phyloP scores from a whole-genome alignment of 2,888 invertebrate species.

The Augochlorella aurata region DNA sequence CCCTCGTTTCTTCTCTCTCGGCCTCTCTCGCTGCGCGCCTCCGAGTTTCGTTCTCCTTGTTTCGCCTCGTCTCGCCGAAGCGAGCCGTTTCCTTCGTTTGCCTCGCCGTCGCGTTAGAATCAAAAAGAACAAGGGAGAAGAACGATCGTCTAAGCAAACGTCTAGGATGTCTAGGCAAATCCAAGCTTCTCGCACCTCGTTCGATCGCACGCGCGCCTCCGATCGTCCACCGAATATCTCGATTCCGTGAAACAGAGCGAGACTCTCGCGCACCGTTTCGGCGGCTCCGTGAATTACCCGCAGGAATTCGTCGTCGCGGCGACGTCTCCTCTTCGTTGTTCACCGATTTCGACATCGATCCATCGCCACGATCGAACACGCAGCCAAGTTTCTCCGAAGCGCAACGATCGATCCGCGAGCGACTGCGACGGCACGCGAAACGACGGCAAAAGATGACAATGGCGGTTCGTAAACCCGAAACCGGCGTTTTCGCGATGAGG shows the following conservation, averaged over 20 bases:
- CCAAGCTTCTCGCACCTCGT: slow-evolving; percentile 66
- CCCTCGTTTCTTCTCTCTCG: slow-evolving; percentile 33
- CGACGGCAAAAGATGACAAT: slow-evolving; percentile 4
- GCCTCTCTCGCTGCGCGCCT: slow-evolving; percentile 9
- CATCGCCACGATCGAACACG: neutral
- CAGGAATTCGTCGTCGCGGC: slow-evolving; percentile 2
- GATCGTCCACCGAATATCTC: neutral
- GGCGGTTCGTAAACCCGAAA: slow-evolving; percentile 3
- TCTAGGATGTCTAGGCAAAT: slow-evolving; percentile 68
- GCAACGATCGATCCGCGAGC: slow-evolving; percentile 11
- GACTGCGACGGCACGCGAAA: slow-evolving; percentile 11
- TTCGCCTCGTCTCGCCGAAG: slow-evolving; percentile 3
- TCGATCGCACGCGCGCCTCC: slow-evolving; percentile 1
- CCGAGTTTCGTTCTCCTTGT: slow-evolving; percentile 7
- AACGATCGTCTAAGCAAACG: slow-evolving; percentile 52
- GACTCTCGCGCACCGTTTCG: neutral
- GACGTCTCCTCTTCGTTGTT: slow-evolving; percentile 17
- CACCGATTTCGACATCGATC: slow-evolving; percentile 28
- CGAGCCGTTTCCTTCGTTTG: slow-evolving; percentile 33
- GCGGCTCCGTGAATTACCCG: neutral
- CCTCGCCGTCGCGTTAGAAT: slow-evolving; percentile 37
- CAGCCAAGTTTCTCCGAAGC: neutral
- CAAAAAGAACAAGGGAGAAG: neutral
- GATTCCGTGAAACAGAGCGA: neutral
- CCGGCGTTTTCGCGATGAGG: slow-evolving; percentile 6